Evolutionary conservation across 2,113 vertebrate species (phyloP).

Genomic region (Sphaerodactylus townsendi): DNA sequence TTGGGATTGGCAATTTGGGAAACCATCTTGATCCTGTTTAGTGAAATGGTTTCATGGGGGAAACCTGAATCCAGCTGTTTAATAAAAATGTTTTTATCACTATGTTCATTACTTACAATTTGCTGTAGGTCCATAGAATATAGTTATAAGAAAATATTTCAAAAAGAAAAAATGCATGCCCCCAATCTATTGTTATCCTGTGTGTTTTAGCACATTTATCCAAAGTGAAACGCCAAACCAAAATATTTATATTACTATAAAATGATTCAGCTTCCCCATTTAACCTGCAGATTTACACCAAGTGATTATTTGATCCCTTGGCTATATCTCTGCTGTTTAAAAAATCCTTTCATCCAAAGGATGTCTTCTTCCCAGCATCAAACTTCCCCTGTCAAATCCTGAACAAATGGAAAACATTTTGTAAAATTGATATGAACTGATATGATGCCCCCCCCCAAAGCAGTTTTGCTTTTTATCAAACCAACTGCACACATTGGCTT

Average conservation of each 20-base stretch:
- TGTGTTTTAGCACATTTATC: slow-evolving; percentile 34
- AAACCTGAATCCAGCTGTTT: not conserved
- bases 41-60: not conserved
- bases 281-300: slow-evolving; percentile 28
- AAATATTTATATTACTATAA: slow-evolving; percentile 47
- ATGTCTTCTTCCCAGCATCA: not conserved
- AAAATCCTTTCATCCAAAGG: slow-evolving; percentile 23
- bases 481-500: slow-evolving; percentile 57
- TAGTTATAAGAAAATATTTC: slow-evolving; percentile 59
- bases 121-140: slow-evolving; percentile 49
- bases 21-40: not conserved
- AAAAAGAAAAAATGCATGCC: slow-evolving; percentile 64
- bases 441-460: too few species aligned
- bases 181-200: too few species aligned
- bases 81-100: not conserved
- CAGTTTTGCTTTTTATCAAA: not conserved
- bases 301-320: slow-evolving; percentile 8
- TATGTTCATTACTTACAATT: slow-evolving; percentile 27
- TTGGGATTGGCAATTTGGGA: not conserved
- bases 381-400: not conserved
- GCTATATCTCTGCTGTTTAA: not conserved
- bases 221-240: slow-evolving; percentile 57
- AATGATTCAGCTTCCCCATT: slow-evolving; percentile 51
- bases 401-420: slow-evolving; percentile 1
- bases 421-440: slow-evolving; percentile 30